phyloP scores from a whole-genome alignment of 2,113 vertebrate genomes.

The Pseudolaguvia tuberculata region DNA sequence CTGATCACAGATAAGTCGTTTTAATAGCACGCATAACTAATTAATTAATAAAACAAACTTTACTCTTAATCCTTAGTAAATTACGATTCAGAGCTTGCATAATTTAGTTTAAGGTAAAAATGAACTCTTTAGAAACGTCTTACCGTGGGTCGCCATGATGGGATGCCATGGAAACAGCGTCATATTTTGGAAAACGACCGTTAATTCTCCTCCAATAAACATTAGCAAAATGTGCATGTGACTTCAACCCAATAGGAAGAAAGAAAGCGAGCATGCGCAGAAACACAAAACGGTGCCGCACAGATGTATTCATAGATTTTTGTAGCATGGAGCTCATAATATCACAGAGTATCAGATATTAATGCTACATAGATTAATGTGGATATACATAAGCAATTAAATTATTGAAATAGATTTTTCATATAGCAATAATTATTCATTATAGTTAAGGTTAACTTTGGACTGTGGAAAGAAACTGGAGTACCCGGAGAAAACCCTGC shows the following conservation, averaged over 20 bases:
- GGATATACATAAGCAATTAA: no score
- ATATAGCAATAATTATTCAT: no score
- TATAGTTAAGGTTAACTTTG: no score
- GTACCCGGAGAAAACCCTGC: no score
- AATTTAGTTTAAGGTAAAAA: neutral
- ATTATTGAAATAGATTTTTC: no score
- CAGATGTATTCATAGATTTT: no score
- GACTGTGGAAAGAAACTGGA: no score
- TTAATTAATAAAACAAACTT: neutral
- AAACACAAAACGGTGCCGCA: neutral
- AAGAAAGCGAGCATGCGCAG: neutral
- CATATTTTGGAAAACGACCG: neutral
- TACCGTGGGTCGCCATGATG: slow-evolving; percentile 52
- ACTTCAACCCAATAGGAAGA: slow-evolving; percentile 17
- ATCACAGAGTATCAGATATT: no score
- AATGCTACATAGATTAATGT: no score
- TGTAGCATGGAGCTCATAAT: no score
- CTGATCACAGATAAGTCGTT: neutral
- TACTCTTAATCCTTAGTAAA: neutral
- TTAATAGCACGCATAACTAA: neutral
- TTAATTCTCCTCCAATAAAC: neutral
- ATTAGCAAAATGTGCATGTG: neutral
- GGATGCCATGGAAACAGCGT: slow-evolving; percentile 51
- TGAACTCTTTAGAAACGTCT: slow-evolving; percentile 5
- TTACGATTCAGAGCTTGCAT: neutral